Percentiles rank a stretch among this genome's conserved stretches.
These are phyloP conservation scores for Epicampocera succincta DNA, from an alignment of 2,888 invertebrate species.

Conservation along the genomic window DNA sequence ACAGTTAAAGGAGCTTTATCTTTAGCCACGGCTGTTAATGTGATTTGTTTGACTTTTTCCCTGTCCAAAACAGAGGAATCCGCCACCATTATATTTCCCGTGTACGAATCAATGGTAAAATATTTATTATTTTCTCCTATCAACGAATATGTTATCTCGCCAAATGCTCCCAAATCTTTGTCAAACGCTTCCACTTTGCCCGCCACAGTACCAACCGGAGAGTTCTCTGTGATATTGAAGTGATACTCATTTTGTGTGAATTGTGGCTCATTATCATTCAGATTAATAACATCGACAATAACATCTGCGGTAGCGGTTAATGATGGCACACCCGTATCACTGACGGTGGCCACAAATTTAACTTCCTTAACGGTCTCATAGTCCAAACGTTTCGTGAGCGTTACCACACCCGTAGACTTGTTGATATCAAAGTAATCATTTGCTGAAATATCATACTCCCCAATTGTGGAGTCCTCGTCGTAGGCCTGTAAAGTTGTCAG, in stretches of 20 bases:
- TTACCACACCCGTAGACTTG: slow-evolving; percentile 89
- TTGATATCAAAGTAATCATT: slow-evolving; percentile 91
- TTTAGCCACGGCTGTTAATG: slow-evolving; percentile 89
- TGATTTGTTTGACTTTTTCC: slow-evolving; percentile 87
- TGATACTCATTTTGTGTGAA: slow-evolving; percentile 88
- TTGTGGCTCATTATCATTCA: slow-evolving; percentile 93
- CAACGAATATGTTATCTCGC: slow-evolving; percentile 89
- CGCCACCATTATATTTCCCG: slow-evolving; percentile 90
- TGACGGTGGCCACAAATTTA: slow-evolving; percentile 90
- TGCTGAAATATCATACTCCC: slow-evolving; percentile 85
- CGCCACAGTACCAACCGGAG: slow-evolving; percentile 87
- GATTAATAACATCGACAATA: slow-evolving; percentile 89
- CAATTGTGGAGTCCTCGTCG: slow-evolving; percentile 92
- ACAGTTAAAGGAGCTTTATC: slow-evolving; percentile 89
- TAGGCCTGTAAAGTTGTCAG: slow-evolving; percentile 89
- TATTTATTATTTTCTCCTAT: slow-evolving; percentile 88
- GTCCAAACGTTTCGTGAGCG: slow-evolving; percentile 89
- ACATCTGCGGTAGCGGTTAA: slow-evolving; percentile 90
- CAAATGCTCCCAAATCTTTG: slow-evolving; percentile 89
- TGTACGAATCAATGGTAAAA: slow-evolving; percentile 87
- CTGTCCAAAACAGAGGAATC: slow-evolving; percentile 89
- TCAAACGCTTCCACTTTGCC: slow-evolving; percentile 89
- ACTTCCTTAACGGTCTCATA: slow-evolving; percentile 90
- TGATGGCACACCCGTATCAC: slow-evolving; percentile 93
- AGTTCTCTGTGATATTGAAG: slow-evolving; percentile 89